A percentile compares a stretch with the other conserved stretches of the same genome.
phyloP scores from a whole-genome alignment of 2,797 vertebrate species.

The Euphonia xanthogaster region DNA sequence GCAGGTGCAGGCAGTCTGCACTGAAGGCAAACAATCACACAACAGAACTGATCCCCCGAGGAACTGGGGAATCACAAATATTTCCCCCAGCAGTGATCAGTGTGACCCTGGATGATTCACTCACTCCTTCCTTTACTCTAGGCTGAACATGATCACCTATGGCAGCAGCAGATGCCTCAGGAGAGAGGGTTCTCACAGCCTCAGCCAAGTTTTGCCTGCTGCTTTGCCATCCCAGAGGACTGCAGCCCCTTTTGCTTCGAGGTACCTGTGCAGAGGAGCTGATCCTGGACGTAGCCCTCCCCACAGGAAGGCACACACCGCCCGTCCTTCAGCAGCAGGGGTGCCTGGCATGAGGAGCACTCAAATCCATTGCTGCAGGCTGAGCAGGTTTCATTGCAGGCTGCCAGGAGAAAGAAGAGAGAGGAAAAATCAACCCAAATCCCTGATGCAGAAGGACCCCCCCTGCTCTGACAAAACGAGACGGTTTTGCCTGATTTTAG shows the following conservation, averaged over 20 bases:
- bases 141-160: neutral
- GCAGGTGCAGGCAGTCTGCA: neutral
- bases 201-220: neutral
- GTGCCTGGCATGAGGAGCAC: conserved; percentile 79
- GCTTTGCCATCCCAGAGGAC: neutral
- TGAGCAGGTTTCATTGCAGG: conserved; percentile 84
- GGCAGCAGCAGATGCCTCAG: neutral
- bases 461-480: neutral
- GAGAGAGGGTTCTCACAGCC: neutral
- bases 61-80: neutral
- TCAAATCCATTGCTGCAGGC: conserved; percentile 80
- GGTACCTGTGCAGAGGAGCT: conserved; percentile 82
- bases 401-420: conserved; percentile 60
- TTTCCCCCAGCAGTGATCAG: neutral
- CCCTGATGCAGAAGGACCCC: neutral
- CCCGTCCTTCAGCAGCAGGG: conserved; percentile 76
- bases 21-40: neutral
- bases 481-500: neutral
- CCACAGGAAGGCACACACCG: conserved; percentile 85
- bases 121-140: neutral
- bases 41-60: neutral
- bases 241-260: neutral
- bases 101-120: neutral
- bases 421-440: neutral
- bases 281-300: conserved; percentile 78